Evolutionary conservation across 2,888 invertebrate genomes (phyloP).

Genomic region (Drosophila nigritarsus): DNA sequence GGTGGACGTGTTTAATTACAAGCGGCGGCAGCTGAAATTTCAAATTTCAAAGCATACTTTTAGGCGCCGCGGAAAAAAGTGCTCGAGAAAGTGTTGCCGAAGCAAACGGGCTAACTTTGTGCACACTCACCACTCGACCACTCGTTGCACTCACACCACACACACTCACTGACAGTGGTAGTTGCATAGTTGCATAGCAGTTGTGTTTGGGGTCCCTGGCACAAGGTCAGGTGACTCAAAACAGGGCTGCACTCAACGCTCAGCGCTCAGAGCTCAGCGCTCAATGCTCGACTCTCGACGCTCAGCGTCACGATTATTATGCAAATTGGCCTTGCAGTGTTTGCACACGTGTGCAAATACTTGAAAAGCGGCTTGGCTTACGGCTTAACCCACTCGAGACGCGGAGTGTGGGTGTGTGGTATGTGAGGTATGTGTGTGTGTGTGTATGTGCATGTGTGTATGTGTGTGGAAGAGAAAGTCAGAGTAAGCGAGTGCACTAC

Average conservation of each 20-base stretch:
- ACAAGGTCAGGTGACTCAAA: conserved; percentile 67
- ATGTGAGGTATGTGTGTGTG: not conserved
- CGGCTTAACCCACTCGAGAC: conserved; percentile 60
- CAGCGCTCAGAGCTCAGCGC: not conserved
- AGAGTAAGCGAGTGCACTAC: conserved; percentile 1
- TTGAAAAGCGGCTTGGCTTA: conserved; percentile 47
- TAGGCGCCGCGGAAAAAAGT: conserved; percentile 73
- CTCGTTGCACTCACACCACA: conserved; percentile 16
- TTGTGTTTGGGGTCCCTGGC: conserved; percentile 16
- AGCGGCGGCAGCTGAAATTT: conserved; percentile 41
- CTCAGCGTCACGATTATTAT: conserved; percentile 68
- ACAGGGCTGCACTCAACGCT: conserved; percentile 8
- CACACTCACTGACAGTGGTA: not conserved
- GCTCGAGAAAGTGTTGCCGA: conserved; percentile 74
- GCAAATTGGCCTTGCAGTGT: conserved; percentile 75
- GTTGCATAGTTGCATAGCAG: conserved; percentile 1
- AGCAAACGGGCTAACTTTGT: conserved; percentile 58
- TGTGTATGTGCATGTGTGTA: too few relatives aligned
- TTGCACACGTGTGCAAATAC: conserved; percentile 75
- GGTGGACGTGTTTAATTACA: conserved; percentile 66
- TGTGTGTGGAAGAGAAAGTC: conserved; percentile 12
- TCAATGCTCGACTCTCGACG: conserved; percentile 28
- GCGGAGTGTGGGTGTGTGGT: conserved; percentile 1
- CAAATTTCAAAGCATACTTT: conserved; percentile 74
- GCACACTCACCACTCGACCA: conserved; percentile 11